Conservation (phyloP, 2,113 vertebrate genomes). For the Pluvialis apricaria region DNA sequence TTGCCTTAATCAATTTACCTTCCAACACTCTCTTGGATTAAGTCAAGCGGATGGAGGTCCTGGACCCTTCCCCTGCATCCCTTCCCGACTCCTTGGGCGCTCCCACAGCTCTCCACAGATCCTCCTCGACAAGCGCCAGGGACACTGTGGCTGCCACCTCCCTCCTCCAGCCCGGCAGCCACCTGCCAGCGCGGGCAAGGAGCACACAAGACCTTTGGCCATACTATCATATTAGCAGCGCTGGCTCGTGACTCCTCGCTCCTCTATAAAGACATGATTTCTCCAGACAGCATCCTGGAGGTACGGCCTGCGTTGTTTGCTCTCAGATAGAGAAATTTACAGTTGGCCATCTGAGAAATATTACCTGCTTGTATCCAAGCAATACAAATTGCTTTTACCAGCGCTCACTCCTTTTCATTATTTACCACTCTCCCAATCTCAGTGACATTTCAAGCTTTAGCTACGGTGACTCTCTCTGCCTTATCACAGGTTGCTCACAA, state of each 20-base stretch:
- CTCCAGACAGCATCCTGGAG: slow-evolving; percentile 27
- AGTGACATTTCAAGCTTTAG: slow-evolving; percentile 22
- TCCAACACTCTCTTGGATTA: neutral
- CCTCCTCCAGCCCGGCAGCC: neutral
- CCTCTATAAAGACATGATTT: neutral
- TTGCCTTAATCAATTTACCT: slow-evolving; percentile 2
- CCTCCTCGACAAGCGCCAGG: neutral
- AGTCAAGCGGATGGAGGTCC: neutral
- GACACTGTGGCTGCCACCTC: neutral
- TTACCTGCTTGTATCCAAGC: slow-evolving; percentile 27
- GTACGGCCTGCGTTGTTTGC: neutral
- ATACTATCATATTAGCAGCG: rapidly evolving
- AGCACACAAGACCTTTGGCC: slow-evolving; percentile 32
- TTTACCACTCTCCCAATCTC: neutral
- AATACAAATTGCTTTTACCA: slow-evolving; percentile 15
- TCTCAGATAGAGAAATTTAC: slow-evolving; percentile 24
- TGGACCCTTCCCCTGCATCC: neutral
- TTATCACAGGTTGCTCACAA: neutral
- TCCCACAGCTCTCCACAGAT: neutral
- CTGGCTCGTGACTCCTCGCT: neutral
- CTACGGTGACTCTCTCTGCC: neutral
- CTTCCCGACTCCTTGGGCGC: rapidly evolving
- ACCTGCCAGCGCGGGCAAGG: neutral
- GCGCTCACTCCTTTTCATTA: slow-evolving; percentile 15
- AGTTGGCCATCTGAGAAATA: slow-evolving; percentile 23